A percentile compares a stretch with the other conserved stretches of the same genome.
These are phyloP conservation scores for Notothenia rossii DNA, from an alignment of 2,113 vertebrate species.

Conservation along the genomic window DNA sequence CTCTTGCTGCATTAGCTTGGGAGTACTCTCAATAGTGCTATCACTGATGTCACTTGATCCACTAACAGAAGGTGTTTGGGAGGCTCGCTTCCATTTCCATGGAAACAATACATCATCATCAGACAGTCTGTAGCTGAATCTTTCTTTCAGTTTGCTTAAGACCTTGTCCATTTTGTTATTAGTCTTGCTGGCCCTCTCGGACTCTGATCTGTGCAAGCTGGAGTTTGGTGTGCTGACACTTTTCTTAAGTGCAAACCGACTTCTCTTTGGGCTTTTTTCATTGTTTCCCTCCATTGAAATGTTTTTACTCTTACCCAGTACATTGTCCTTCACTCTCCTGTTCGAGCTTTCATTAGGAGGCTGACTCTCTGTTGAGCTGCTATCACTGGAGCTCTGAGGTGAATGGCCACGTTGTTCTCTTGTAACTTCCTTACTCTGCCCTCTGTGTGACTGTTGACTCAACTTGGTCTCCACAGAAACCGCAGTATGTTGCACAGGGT, in stretches of 20 bases:
- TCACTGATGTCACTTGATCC: constrained; percentile 50
- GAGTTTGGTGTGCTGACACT: constrained; percentile 60
- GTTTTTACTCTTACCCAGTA: constrained; percentile 58
- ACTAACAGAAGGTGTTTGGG: constrained; percentile 55
- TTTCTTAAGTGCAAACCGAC: constrained; percentile 70
- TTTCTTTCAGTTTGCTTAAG: constrained; percentile 75
- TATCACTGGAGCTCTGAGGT: constrained; percentile 50
- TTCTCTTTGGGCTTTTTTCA: constrained; percentile 71
- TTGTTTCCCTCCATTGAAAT: constrained; percentile 61
- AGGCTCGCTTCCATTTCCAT: constrained; percentile 62
- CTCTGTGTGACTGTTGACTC: constrained; percentile 39
- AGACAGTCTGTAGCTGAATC: constrained; percentile 66
- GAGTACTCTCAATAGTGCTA: constrained; percentile 30
- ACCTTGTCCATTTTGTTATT: constrained; percentile 79
- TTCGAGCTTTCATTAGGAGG: constrained; percentile 19
- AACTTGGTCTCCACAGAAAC: constrained; percentile 41
- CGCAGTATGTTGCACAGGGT: not conserved
- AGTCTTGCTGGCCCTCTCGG: constrained; percentile 52
- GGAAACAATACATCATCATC: constrained; percentile 63
- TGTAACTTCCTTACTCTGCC: constrained; percentile 13
- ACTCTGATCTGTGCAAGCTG: constrained; percentile 56
- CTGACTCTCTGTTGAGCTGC: constrained; percentile 54
- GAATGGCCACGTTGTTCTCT: constrained; percentile 28
- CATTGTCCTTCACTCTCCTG: constrained; percentile 46
- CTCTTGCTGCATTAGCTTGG: constrained; percentile 24